Percentiles rank a stretch among this genome's conserved stretches.
These are phyloP conservation scores for Eristalis pertinax DNA, from an alignment of 2,888 invertebrate species.

Conservation along the genomic window DNA sequence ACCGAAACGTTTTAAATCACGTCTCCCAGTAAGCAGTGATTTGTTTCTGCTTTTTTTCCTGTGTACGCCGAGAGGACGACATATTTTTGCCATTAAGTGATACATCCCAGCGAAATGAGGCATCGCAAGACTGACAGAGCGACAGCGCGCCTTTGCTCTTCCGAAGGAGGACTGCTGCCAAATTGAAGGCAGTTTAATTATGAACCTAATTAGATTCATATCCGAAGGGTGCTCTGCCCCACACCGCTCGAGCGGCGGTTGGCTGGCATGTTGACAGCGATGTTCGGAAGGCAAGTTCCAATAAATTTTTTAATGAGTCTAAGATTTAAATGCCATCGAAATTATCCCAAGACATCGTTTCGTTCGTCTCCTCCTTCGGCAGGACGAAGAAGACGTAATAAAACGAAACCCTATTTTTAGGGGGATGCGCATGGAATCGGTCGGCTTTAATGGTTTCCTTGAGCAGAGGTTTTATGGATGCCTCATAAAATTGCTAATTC, in stretches of 20 bases:
- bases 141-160: neutral
- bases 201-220: constrained; percentile 27
- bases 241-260: neutral
- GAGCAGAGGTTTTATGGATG: neutral
- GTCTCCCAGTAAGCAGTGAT: neutral
- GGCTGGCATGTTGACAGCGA: neutral
- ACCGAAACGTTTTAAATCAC: constrained; percentile 3
- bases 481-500: neutral
- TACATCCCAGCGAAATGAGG: constrained; percentile 20
- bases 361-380: neutral
- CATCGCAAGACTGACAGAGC: neutral
- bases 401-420: neutral
- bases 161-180: constrained; percentile 1
- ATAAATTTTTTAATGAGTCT: constrained; percentile 21
- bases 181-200: constrained; percentile 14
- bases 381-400: neutral
- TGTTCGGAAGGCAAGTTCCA: constrained; percentile 1
- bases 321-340: constrained; percentile 2
- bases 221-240: neutral
- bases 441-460: neutral
- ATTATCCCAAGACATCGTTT: neutral
- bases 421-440: neutral
- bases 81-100: constrained; percentile 31
- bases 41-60: neutral
- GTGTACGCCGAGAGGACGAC: neutral